Evolutionary conservation across 2,113 vertebrate species (phyloP).

Genomic region (Opisthocomus hoazin): DNA sequence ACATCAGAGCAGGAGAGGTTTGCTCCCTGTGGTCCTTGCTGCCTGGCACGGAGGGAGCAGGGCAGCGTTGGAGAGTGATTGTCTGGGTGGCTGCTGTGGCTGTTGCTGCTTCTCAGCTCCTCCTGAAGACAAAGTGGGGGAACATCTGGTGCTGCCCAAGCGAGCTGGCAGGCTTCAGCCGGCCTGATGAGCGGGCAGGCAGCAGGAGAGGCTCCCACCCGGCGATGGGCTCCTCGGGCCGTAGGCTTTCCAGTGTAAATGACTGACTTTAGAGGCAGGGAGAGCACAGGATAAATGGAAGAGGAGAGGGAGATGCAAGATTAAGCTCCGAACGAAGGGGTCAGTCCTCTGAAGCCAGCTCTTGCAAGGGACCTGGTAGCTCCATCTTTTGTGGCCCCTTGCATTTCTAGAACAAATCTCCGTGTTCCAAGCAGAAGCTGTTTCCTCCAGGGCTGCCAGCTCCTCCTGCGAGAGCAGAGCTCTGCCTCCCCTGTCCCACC

Average conservation of each 20-base stretch:
- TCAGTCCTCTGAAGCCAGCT: background rate
- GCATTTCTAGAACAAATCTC: background rate
- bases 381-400: background rate
- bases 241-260: background rate
- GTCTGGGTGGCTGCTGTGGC: background rate
- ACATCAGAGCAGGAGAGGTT: background rate
- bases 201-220: background rate
- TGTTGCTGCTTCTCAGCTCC: background rate
- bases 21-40: background rate
- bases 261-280: background rate
- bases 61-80: background rate
- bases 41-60: fast-evolving
- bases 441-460: background rate
- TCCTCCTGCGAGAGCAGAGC: background rate
- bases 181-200: background rate
- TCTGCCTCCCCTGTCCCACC: too few relatives aligned
- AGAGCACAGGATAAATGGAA: background rate
- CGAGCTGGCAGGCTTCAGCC: background rate
- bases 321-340: background rate
- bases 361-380: too few relatives aligned
- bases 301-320: too few relatives aligned
- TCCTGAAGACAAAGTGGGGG: background rate
- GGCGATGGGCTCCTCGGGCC: fast-evolving
- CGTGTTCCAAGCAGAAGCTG: background rate
- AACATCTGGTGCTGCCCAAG: background rate